Percentiles rank a stretch among this genome's conserved stretches.
phyloP scores from a whole-genome alignment of 2,797 vertebrate genomes.

The Rhyacichthys aspro region DNA sequence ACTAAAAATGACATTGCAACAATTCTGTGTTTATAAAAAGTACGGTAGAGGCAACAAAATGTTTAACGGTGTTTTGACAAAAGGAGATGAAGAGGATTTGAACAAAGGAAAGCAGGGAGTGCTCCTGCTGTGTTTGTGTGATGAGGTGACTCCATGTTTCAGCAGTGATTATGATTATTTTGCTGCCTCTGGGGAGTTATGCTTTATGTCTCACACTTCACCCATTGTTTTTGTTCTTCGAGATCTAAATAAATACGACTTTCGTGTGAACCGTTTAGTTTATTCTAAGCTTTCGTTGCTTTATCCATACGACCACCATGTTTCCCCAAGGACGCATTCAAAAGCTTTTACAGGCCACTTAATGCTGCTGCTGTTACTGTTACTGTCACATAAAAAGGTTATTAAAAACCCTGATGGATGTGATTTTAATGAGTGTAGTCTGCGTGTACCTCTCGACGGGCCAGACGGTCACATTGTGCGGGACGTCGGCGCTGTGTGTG shows the following conservation, averaged over 20 bases:
- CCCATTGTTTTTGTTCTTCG: constrained; percentile 11
- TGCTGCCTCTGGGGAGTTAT: constrained; percentile 16
- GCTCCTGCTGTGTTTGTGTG: constrained; percentile 41
- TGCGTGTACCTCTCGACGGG: constrained; percentile 82
- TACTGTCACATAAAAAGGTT: too few relatives aligned
- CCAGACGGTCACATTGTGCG: constrained; percentile 86
- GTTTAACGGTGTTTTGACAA: neutral
- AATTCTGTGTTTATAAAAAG: too few relatives aligned
- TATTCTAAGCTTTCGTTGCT: constrained; percentile 20
- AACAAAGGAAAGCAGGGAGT: constrained; percentile 15
- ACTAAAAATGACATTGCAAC: too few relatives aligned
- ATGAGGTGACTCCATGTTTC: constrained; percentile 52
- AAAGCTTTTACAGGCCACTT: constrained; percentile 14
- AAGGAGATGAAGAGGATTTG: constrained; percentile 11
- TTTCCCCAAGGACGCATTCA: constrained; percentile 13
- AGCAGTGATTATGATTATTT: constrained; percentile 54
- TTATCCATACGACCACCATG: constrained; percentile 18
- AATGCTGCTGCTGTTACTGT: neutral
- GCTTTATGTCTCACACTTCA: neutral
- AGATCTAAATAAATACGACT: constrained; percentile 33
- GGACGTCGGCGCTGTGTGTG: constrained; percentile 86
- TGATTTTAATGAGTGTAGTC: too few relatives aligned
- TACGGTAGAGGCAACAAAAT: neutral
- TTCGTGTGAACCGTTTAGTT: constrained; percentile 7
- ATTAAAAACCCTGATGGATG: too few relatives aligned